Conservation (phyloP, 2,888 invertebrate species). For the Stictocephala bisonia region DNA sequence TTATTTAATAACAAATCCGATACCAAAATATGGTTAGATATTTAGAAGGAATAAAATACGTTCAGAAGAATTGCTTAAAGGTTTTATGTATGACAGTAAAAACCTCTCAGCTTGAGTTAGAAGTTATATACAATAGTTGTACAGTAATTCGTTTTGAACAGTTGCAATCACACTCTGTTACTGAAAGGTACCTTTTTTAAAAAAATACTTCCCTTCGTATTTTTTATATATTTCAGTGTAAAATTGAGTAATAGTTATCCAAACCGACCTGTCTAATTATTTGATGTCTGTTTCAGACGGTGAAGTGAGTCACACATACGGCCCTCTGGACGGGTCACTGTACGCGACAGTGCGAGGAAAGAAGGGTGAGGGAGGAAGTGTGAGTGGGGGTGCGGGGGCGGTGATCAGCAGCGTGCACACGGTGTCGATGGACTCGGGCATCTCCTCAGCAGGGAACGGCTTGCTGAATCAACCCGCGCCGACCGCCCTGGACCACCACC, state of each 20-base stretch:
- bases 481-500: constrained; percentile 68
- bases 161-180: too few species aligned
- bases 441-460: constrained; percentile 77
- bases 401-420: constrained; percentile 79
- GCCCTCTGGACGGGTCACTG: constrained; percentile 90
- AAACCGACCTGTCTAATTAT: too few species aligned
- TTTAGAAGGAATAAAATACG: too few species aligned
- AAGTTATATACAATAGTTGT: too few species aligned
- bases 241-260: too few species aligned
- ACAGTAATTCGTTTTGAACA: too few species aligned
- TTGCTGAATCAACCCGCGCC: constrained; percentile 67
- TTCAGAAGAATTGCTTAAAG: too few species aligned
- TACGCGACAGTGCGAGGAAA: constrained; percentile 74
- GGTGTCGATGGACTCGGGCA: constrained; percentile 92
- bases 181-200: too few species aligned
- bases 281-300: constrained; percentile 71
- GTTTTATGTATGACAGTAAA: too few species aligned
- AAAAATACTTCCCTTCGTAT: background rate
- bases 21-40: too few species aligned
- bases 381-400: constrained; percentile 62
- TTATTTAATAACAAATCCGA: too few species aligned
- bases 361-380: constrained; percentile 58
- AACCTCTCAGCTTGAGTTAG: too few species aligned
- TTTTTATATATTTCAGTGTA: background rate
- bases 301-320: constrained; percentile 75